Evolutionary conservation across 2,888 invertebrate species (phyloP), one percentile per base, ranked within the genome.

Genomic region (Epinotia demarniana): DNA sequence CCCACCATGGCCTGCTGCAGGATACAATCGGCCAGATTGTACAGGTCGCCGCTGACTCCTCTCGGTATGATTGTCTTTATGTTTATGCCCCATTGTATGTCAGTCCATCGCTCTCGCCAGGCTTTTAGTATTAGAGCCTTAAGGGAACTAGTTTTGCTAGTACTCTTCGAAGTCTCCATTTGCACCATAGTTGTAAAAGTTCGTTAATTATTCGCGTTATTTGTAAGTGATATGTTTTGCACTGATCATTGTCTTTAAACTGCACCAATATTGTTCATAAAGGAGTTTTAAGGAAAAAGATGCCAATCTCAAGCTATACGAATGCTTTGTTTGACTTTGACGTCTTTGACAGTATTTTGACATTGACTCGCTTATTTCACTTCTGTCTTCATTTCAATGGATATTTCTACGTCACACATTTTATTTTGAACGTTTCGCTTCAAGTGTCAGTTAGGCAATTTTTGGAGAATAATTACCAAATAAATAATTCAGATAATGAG

Each of bases 21-120:
- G 81, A 99, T 97, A 86, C 98, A 98, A 87, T 99, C 99, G 61
- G 98, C 98, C 81, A 98, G 93, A 91, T 98, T 98, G 87, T 98
- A 98, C n/a, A 98, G 96, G 93, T 98, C 98, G n/a, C 98, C 98
- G 85, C 97, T 98, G 1, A 98, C 98, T n/a, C 98, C 98, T 86
- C 98, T 94, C 0, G 98, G 98, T 77, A 97, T 90, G 80, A 97
- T 97, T n/a, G 97, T 97, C 95, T 99, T 99, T 73, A 99, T 98
- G 85, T 98, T 98, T 80, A 98, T 98, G 57, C 98, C 98, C 99
- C 99, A 99, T 90, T 98, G 98, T 62, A 98, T 95, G 89, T 99
- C 99, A 1, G 97, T 97, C 99, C 99, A 99, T 77, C 99, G 95
- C 92, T 99, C 99, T 82, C 98, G 95, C 99, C 99, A 99, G 66